phyloP scores from a whole-genome alignment of 2,113 vertebrate species.

The Callipepla californica region DNA sequence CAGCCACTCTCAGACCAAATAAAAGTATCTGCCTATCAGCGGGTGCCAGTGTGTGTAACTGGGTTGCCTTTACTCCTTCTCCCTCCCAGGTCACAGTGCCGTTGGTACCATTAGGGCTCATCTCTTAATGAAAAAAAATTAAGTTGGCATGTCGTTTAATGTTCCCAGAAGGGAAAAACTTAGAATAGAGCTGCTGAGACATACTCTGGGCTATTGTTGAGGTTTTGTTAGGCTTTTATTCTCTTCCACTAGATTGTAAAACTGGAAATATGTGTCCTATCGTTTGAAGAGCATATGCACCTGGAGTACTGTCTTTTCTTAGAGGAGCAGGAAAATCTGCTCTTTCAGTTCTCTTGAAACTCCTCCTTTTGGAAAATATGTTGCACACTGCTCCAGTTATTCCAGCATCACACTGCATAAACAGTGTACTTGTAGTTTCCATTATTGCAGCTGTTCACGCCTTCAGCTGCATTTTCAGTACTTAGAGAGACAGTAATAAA shows the following conservation, averaged over 20 bases:
- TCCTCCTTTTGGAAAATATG: not conserved
- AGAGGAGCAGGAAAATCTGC: not conserved
- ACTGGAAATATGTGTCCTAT: not conserved
- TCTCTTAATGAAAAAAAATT: not conserved
- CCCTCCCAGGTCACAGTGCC: not conserved
- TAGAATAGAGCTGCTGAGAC: not conserved
- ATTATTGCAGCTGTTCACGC: not conserved
- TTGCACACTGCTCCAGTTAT: not conserved
- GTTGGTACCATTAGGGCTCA: not conserved
- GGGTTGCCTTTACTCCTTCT: not conserved
- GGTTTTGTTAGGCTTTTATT: not conserved
- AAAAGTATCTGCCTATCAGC: not conserved
- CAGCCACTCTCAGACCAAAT: not conserved
- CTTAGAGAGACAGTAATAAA: conserved; percentile 11
- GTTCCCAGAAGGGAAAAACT: not conserved
- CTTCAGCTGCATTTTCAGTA: conserved; percentile 32
- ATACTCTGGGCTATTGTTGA: not conserved
- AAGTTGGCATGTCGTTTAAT: not conserved
- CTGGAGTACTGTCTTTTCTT: not conserved
- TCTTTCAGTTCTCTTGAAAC: not conserved
- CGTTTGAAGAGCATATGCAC: not conserved
- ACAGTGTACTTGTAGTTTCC: not conserved
- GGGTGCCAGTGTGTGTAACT: not conserved
- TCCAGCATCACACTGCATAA: not conserved
- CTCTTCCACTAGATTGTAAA: not conserved